phyloP scores from a whole-genome alignment of 92 coral and sea anemone genomes.

The Blastomussa wellsi region DNA sequence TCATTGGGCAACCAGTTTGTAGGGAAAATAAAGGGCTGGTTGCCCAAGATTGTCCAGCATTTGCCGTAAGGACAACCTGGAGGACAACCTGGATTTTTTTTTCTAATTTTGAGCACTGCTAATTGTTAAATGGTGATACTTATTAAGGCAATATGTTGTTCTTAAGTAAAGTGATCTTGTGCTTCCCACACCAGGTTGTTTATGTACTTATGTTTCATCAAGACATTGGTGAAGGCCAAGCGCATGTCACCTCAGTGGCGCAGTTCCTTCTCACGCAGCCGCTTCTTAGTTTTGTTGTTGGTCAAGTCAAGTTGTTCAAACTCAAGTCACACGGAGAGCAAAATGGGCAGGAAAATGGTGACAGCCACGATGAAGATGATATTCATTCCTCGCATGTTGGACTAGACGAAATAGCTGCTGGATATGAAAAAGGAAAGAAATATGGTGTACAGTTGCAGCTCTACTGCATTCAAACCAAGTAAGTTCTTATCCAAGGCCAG shows the following conservation, averaged over 20 bases:
- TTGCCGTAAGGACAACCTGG: no score
- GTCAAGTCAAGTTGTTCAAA: constrained; percentile 84
- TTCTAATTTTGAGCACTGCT: no score
- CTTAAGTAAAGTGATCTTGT: not conserved
- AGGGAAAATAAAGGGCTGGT: no score
- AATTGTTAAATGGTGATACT: no score
- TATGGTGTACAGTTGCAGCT: constrained; percentile 81
- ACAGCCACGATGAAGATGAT: constrained; percentile 59
- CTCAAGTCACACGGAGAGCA: constrained; percentile 60
- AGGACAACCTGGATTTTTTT: no score
- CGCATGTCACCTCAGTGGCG: constrained; percentile 93
- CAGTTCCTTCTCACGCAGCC: constrained; percentile 95
- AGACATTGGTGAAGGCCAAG: constrained; percentile 84
- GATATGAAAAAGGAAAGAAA: constrained; percentile 59
- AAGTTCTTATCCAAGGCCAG: constrained; percentile 21
- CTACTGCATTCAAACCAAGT: constrained; percentile 89
- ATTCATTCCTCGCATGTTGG: constrained; percentile 49
- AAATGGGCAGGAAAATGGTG: constrained; percentile 71
- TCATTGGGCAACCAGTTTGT: no score
- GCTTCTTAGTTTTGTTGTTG: constrained; percentile 86
- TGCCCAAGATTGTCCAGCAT: no score
- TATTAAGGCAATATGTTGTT: no score
- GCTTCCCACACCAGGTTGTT: constrained; percentile 60
- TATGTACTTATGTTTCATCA: constrained; percentile 87
- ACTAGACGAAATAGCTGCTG: constrained; percentile 63